Conservation (phyloP, 2,888 invertebrate species). For the Rotaria magnacalcarata region DNA sequence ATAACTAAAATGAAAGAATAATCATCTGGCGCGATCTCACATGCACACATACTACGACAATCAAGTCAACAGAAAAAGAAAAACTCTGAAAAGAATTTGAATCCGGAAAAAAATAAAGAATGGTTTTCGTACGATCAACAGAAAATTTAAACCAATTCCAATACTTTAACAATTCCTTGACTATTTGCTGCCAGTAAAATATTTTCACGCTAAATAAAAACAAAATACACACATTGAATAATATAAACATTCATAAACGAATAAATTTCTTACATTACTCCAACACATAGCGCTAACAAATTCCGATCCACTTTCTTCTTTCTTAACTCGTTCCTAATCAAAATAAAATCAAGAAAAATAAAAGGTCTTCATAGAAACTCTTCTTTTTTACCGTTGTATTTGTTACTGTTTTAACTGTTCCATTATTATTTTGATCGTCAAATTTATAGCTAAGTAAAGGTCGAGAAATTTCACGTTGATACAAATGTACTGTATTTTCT, state of each 20-base stretch:
- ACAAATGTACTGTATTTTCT: slow-evolving; percentile 84
- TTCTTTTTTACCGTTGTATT: slow-evolving; percentile 65
- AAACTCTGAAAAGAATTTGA: neutral
- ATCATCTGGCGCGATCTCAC: neutral
- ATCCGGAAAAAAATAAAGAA: neutral
- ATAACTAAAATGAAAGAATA: neutral
- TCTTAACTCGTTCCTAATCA: slow-evolving; percentile 66
- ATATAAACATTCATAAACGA: neutral
- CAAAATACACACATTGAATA: neutral
- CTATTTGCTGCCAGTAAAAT: slow-evolving; percentile 86
- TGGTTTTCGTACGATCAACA: neutral
- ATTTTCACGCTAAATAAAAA: slow-evolving; percentile 66
- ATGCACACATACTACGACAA: neutral
- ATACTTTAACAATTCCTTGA: slow-evolving; percentile 83
- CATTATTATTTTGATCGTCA: slow-evolving; percentile 60
- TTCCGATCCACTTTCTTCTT: slow-evolving; percentile 80
- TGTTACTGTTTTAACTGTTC: slow-evolving; percentile 63
- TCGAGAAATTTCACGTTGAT: slow-evolving; percentile 80
- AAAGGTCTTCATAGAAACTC: neutral
- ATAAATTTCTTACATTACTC: slow-evolving; percentile 64
- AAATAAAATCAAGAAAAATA: neutral
- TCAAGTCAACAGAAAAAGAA: neutral
- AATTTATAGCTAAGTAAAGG: slow-evolving; percentile 81
- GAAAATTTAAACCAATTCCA: slow-evolving; percentile 64
- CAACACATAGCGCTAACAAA: slow-evolving; percentile 93